Percentiles rank a stretch among this genome's conserved stretches.
phyloP scores from a whole-genome alignment of 2,888 invertebrate species.

The Eilema griseolum region DNA sequence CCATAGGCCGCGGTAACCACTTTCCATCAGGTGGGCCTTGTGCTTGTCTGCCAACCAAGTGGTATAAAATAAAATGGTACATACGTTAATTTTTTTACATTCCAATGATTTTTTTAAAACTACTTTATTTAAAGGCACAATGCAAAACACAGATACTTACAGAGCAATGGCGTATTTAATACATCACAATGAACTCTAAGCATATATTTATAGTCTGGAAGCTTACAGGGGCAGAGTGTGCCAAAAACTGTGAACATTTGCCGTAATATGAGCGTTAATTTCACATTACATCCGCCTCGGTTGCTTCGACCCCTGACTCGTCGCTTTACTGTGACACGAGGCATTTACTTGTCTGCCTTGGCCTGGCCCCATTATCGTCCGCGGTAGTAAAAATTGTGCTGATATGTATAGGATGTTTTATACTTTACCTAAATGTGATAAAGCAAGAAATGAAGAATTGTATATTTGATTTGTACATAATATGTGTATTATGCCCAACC shows the following conservation, averaged over 20 bases:
- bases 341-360: slow-evolving; percentile 42
- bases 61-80: no score
- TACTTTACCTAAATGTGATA: background rate
- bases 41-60: no score
- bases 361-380: slow-evolving; percentile 6
- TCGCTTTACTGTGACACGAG: slow-evolving; percentile 44
- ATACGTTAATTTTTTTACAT: no score
- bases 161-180: background rate
- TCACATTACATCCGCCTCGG: slow-evolving; percentile 70
- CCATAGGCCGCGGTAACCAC: no score
- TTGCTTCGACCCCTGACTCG: slow-evolving; percentile 54
- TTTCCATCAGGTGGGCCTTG: no score
- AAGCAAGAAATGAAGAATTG: background rate
- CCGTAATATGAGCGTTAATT: slow-evolving; percentile 62
- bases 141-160: background rate
- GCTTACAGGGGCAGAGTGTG: slow-evolving; percentile 50
- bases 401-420: slow-evolving; percentile 8
- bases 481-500: no score
- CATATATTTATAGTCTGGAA: slow-evolving; percentile 6
- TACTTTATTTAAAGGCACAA: no score
- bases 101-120: no score
- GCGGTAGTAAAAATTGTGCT: slow-evolving; percentile 7
- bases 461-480: no score
- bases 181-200: slow-evolving; percentile 1
- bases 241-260: slow-evolving; percentile 60